Base-by-base conservation (phyloP, 2,113 vertebrate genomes). In the Epinephelus moara region DNA sequence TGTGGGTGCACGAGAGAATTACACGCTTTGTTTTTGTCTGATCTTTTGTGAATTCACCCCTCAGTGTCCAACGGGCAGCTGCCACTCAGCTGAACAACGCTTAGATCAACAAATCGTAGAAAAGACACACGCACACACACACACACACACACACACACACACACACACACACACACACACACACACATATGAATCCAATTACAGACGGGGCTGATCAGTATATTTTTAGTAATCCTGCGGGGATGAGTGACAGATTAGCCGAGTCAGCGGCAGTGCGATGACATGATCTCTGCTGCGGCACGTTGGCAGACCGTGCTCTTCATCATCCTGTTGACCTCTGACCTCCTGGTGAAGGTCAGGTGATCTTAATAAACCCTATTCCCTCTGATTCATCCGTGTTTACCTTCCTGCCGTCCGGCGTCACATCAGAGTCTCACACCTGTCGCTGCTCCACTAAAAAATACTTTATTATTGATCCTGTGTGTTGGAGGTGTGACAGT, bases 221-320 rank as follows among this genome's bases (percentile, higher is more conserved):
- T 96, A 95, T 95, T 94, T 95, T 94, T 94, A 86, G 94, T 88
- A 89, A 93, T 93, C 93, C 90, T 62, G 74, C 56, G 12, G 33
- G 91, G 86, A 90, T 92, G 52, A 93, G 82, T 88, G 70, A 79
- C 82, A 88, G 93, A 90, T 92, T 91, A 94, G 70, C 70, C 3
- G 72, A 82, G 56, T 82, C 66, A 72, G 49, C 52, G 47, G 77
- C 23, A 7, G 23, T 63, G 72, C 4, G 68, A 50, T 67, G 75
- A 50, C 49, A 49, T 68, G 91, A 92, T 93, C 88, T 89, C 78
- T 86, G 66, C 75, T 56, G 59, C 33, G 10, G 78, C 88, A 91
- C 80, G 82, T 84, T 82, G 82, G 80, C 45, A 52, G 75, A 59
- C 53, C 19, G 33, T 19, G 23, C 67, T 60, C 80, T 79, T 69